Conservation (phyloP, 2,888 invertebrate species). For the Coelinius sp. region DNA sequence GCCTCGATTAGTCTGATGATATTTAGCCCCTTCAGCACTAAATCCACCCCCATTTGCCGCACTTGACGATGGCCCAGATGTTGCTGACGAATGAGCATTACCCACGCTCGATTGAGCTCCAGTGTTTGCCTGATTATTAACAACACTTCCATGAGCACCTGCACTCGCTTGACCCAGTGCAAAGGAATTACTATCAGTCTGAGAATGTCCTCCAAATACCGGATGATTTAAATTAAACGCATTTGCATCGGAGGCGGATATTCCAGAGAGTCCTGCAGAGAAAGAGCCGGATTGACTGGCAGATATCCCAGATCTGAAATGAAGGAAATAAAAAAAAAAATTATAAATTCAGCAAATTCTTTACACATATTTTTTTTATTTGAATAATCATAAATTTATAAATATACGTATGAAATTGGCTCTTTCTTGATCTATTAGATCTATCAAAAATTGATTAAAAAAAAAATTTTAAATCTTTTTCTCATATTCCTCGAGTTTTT, state of each 20-base stretch:
- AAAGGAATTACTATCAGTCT: slow-evolving; percentile 56
- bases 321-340: background rate
- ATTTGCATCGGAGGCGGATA: slow-evolving; percentile 57
- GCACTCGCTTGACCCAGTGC: slow-evolving; percentile 57
- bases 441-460: no score
- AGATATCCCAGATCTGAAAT: slow-evolving; percentile 52
- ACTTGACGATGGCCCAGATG: slow-evolving; percentile 49
- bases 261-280: slow-evolving; percentile 57
- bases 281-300: slow-evolving; percentile 61
- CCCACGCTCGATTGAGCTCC: slow-evolving; percentile 59
- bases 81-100: slow-evolving; percentile 50
- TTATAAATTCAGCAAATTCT: background rate
- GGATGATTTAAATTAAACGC: slow-evolving; percentile 57
- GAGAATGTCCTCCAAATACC: slow-evolving; percentile 52
- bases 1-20: slow-evolving; percentile 36
- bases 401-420: background rate
- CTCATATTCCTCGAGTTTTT: no score
- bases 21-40: slow-evolving; percentile 35
- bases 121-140: slow-evolving; percentile 58
- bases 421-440: no score
- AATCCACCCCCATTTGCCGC: slow-evolving; percentile 43
- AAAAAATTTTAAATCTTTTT: no score
- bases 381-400: background rate
- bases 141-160: slow-evolving; percentile 56
- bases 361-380: background rate